These are phyloP conservation scores for Idaea aversata DNA, from an alignment of 2,888 invertebrate genomes.

Conservation along the genomic window DNA sequence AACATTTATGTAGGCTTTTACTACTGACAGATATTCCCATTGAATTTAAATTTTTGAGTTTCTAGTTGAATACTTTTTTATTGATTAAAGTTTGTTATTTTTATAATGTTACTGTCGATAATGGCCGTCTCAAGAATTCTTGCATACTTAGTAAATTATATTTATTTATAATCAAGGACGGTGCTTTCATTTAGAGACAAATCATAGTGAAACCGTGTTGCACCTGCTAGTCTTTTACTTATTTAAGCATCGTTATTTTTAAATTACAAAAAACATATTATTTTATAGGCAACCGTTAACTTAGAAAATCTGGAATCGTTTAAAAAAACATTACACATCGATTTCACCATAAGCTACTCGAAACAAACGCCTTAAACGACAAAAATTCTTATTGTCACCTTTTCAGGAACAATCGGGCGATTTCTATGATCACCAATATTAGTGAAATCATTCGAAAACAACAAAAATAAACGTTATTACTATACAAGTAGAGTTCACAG, in stretches of 20 bases:
- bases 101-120: too few relatives aligned
- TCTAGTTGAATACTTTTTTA: too few relatives aligned
- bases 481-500: constrained; percentile 17
- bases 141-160: too few relatives aligned
- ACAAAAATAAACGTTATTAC: constrained; percentile 26
- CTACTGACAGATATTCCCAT: too few relatives aligned
- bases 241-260: neutral
- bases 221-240: too few relatives aligned
- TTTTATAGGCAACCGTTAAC: neutral
- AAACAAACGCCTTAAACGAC: constrained; percentile 60
- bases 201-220: too few relatives aligned
- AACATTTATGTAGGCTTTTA: too few relatives aligned
- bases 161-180: too few relatives aligned
- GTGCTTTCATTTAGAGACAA: too few relatives aligned
- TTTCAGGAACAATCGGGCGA: constrained; percentile 68
- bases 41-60: too few relatives aligned
- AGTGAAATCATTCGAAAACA: constrained; percentile 2
- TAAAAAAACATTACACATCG: constrained; percentile 61
- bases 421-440: constrained; percentile 50
- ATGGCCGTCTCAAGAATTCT: too few relatives aligned
- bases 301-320: constrained; percentile 59
- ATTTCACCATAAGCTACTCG: constrained; percentile 73
- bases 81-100: too few relatives aligned
- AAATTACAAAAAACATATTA: neutral
- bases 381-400: constrained; percentile 73